Evolutionary conservation across 1,140 invertebrate genomes (phyloP).

Genomic region (Apis florea): DNA sequence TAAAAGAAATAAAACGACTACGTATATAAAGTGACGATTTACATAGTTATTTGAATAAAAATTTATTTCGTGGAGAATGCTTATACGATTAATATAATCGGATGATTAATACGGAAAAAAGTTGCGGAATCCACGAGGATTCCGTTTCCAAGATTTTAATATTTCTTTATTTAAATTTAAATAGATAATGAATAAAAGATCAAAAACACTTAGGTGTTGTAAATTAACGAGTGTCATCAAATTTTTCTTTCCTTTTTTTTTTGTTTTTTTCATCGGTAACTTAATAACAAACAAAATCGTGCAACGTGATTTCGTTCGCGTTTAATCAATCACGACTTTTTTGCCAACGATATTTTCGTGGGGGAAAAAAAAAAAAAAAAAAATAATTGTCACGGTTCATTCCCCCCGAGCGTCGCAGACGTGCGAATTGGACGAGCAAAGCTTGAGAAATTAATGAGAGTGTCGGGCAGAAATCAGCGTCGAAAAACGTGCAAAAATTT

Average conservation of each 20-base stretch:
- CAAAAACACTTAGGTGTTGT: background rate
- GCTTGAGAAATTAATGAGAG: constrained; percentile 4
- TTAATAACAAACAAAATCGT: too few species aligned
- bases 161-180: background rate
- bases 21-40: too few species aligned
- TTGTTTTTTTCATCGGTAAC: background rate
- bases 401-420: constrained; percentile 28
- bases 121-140: too few species aligned
- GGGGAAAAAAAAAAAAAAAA: too few species aligned
- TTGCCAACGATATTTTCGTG: background rate
- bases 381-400: constrained; percentile 8
- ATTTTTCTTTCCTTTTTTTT: background rate
- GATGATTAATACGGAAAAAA: too few species aligned
- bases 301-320: background rate
- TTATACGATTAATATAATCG: too few species aligned
- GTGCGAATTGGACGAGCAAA: constrained; percentile 24
- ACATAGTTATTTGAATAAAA: too few species aligned
- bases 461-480: background rate
- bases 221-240: too few species aligned
- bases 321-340: background rate
- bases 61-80: too few species aligned
- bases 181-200: background rate
- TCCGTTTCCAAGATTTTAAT: too few species aligned
- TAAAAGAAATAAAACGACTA: too few species aligned
- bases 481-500: constrained; percentile 23